Evolutionary conservation across 2,797 vertebrate genomes (phyloP).

Genomic region (Chlorospingus flavigularis): DNA sequence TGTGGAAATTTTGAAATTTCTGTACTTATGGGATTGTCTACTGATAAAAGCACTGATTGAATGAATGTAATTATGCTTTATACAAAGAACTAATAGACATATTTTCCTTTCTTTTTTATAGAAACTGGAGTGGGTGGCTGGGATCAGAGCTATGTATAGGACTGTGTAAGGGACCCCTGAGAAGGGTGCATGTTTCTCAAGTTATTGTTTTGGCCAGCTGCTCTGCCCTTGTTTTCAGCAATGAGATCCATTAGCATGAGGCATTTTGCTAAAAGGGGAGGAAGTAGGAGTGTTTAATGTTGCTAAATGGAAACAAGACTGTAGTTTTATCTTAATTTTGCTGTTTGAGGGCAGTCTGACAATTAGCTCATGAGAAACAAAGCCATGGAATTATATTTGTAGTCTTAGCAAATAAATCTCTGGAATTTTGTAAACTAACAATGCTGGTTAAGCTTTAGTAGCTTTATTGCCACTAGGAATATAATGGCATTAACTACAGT

Average conservation of each 20-base stretch:
- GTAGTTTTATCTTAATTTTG: constrained; percentile 3
- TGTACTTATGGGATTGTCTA: neutral
- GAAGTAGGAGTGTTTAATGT: neutral
- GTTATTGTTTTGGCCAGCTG: neutral
- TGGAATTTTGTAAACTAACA: neutral
- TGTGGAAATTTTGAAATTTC: neutral
- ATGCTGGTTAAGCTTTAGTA: neutral
- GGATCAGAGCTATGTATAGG: neutral
- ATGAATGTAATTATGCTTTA: neutral
- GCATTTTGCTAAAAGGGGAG: neutral
- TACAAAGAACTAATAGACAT: neutral
- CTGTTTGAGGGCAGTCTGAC: neutral
- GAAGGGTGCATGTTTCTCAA: neutral
- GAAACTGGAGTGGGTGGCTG: neutral
- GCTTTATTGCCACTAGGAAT: neutral
- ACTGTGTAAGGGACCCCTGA: neutral
- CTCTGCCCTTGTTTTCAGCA: neutral
- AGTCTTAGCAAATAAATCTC: neutral
- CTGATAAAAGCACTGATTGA: neutral
- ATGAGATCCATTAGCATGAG: neutral
- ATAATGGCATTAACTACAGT: neutral
- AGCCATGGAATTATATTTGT: neutral
- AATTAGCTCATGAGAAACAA: neutral
- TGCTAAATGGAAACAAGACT: neutral
- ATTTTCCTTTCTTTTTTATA: neutral